Base-by-base conservation (phyloP, 1,140 invertebrate species). In the honey bee (Apis mellifera) region DNA sequence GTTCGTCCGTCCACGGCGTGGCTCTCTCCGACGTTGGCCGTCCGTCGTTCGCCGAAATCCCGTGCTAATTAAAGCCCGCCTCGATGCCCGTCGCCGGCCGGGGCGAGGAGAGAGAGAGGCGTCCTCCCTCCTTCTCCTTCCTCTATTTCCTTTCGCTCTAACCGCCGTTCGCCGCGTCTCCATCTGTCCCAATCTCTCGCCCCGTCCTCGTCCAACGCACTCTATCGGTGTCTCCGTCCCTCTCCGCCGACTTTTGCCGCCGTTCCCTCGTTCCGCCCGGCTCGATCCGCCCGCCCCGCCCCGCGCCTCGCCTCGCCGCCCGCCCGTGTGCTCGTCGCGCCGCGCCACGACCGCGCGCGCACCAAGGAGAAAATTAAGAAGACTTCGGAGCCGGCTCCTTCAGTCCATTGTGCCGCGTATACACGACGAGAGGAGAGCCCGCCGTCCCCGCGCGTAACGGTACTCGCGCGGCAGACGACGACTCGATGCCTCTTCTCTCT, bases 51-150 rank as follows among this genome's bases (percentile, higher is more conserved):
- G 85, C 86, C 87, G 88, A 90, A 86, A 90, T 90, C 90, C 89
- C 89, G 88, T 89, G 86, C 90, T 90, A 91, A 91, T 91, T 90
- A 91, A 91, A 91, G 89, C 89, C 89, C 87, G 85, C 87, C 85
- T 85, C 88, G 88, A 87, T 89, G 88, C 84, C 88, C 86, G 80
- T 85, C 84, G 87, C 84, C 89, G 87, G 86, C 84, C 89, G 85
- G 71, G 79, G 62, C 82, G 82, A 84, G 85, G 71, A 72, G 62
- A 77, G 82, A 84, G 82, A 83, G 72, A 79, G 66, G 64, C 75
- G 55, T 77, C 72, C 62, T 55, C 66, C 73, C 72, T 73, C 54
- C 68, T 59, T 72, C 68, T 32, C 23, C 54, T 48, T 42, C 11
- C 13, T 19, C 77, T 55, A 52, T 60, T 17, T 50, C 73, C 69